Percentiles rank a stretch among this genome's conserved stretches.
Evolutionary conservation across 2,888 invertebrate species (phyloP).

Genomic region (Rhabditophanes sp.): DNA sequence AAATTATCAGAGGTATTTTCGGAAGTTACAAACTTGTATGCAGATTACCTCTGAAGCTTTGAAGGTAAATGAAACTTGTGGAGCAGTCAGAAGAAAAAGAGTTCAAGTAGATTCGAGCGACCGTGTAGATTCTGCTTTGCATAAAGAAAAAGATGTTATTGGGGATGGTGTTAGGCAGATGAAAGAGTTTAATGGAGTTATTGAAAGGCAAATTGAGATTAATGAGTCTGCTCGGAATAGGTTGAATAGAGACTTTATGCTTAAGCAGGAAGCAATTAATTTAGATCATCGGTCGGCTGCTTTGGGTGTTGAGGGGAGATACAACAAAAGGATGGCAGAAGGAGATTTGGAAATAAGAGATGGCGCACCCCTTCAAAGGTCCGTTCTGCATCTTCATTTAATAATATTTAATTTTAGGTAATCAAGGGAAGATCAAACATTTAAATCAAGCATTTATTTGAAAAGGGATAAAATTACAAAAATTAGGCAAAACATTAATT

Average conservation of each 20-base stretch:
- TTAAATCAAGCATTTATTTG: too few species aligned
- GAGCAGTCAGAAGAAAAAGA: slow-evolving; percentile 30
- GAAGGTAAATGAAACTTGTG: slow-evolving; percentile 21
- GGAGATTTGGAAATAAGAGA: slow-evolving; percentile 1
- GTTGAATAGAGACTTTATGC: slow-evolving; percentile 25
- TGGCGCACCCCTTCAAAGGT: too few species aligned
- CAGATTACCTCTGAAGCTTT: slow-evolving; percentile 20
- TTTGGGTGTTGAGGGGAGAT: slow-evolving; percentile 19
- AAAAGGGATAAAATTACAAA: too few species aligned
- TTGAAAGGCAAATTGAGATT: slow-evolving; percentile 29
- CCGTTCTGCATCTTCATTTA: too few species aligned
- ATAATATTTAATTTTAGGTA: too few species aligned
- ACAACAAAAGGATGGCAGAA: not conserved
- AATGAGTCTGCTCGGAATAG: slow-evolving; percentile 25
- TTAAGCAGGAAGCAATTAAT: slow-evolving; percentile 35
- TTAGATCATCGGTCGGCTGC: slow-evolving; percentile 26
- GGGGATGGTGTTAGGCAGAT: slow-evolving; percentile 23
- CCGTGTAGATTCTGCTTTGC: slow-evolving; percentile 27
- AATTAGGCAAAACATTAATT: too few species aligned
- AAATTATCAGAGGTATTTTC: slow-evolving; percentile 23
- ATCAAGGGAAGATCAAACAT: too few species aligned
- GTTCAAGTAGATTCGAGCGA: slow-evolving; percentile 30
- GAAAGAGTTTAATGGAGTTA: slow-evolving; percentile 23
- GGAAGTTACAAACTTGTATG: slow-evolving; percentile 21
- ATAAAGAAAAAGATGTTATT: slow-evolving; percentile 31